Percentiles rank a stretch among this genome's conserved stretches.
phyloP scores from a whole-genome alignment of 1,140 invertebrate genomes.

The Scaptomyza hsui region DNA sequence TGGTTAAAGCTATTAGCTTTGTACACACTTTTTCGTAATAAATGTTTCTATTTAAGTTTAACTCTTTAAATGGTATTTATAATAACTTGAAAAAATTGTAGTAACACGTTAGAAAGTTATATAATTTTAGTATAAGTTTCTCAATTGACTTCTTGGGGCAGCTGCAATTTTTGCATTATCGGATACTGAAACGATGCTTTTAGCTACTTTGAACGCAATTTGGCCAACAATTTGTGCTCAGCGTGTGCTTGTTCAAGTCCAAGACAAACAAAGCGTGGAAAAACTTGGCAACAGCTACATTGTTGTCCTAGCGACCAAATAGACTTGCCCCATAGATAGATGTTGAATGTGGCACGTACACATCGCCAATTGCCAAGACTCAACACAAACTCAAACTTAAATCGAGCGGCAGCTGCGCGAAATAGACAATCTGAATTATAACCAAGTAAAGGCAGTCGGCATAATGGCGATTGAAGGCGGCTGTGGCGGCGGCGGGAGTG shows the following conservation, averaged over 20 bases:
- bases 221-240: conserved; percentile 32
- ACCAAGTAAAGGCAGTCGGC: conserved; percentile 29
- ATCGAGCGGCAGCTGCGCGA: conserved; percentile 78
- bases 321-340: conserved; percentile 40
- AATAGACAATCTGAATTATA: conserved; percentile 81
- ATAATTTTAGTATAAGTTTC: background rate
- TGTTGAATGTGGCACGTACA: conserved; percentile 49
- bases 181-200: conserved; percentile 28
- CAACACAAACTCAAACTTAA: conserved; percentile 51
- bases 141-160: conserved; percentile 9
- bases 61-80: background rate
- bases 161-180: conserved; percentile 7
- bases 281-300: conserved; percentile 57
- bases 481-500: conserved; percentile 44
- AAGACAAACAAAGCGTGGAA: conserved; percentile 59
- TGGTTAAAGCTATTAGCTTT: background rate
- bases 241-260: conserved; percentile 26
- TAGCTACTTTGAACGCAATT: conserved; percentile 42
- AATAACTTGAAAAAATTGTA: no score
- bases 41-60: background rate
- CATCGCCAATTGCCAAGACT: conserved; percentile 63
- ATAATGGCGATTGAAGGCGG: conserved; percentile 17
- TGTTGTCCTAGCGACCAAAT: conserved; percentile 31
- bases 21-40: no score
- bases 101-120: no score